Evolutionary conservation across 2,113 vertebrate genomes (phyloP).

Genomic region (Ceuthmochares aereus): DNA sequence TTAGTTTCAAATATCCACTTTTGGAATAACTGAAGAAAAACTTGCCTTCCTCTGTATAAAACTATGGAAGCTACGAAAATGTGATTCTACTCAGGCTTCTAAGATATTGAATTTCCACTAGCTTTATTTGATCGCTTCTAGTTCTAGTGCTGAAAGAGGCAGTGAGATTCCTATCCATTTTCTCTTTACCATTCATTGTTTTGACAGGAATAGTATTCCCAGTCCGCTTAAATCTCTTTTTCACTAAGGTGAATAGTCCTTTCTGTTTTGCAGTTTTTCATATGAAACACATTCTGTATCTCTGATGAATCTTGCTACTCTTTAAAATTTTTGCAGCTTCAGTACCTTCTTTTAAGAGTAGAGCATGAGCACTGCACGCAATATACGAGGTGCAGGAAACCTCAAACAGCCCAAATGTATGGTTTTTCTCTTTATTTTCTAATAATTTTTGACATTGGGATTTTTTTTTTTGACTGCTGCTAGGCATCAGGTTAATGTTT

Average conservation of each 20-base stretch:
- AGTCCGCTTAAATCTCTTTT: background rate
- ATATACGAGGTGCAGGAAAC: background rate
- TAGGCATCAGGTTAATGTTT: background rate
- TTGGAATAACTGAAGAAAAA: background rate
- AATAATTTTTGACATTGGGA: background rate
- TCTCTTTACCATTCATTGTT: rapidly evolving
- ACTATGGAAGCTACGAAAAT: background rate
- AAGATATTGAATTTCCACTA: background rate
- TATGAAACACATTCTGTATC: background rate
- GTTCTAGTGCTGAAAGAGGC: background rate
- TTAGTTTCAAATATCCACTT: background rate
- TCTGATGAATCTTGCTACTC: background rate
- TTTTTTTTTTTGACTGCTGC: background rate
- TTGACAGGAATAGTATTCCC: background rate
- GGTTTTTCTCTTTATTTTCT: background rate
- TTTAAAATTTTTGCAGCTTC: background rate
- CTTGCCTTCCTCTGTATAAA: background rate
- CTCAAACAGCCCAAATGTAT: background rate
- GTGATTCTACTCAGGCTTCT: background rate
- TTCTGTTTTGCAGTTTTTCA: background rate
- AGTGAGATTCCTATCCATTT: background rate
- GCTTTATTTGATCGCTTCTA: background rate
- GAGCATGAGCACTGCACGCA: background rate
- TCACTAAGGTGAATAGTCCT: background rate
- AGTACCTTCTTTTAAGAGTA: background rate